These are phyloP conservation scores for Orcinus orca DNA, from an alignment of 2,113 vertebrate genomes.

Conservation along the genomic window DNA sequence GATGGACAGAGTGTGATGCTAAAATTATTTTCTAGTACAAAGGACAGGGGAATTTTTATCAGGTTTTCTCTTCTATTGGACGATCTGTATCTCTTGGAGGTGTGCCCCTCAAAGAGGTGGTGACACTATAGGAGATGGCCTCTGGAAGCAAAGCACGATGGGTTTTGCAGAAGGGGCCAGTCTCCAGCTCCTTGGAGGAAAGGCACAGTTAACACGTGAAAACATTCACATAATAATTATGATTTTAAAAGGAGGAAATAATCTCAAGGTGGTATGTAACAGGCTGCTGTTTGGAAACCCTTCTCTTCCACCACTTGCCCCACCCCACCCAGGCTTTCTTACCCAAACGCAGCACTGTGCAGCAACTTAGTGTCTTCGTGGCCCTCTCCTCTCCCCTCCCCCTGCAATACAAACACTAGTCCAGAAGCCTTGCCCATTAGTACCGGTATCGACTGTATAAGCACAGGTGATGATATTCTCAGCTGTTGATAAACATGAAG, in stretches of 20 bases:
- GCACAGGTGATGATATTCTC: not conserved
- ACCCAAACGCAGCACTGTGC: too few relatives aligned
- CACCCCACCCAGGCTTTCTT: not conserved
- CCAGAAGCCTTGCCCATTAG: not conserved
- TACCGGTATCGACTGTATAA: not conserved
- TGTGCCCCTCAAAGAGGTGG: constrained; percentile 8
- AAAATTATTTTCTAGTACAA: constrained; percentile 76
- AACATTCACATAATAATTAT: not conserved
- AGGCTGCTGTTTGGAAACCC: not conserved
- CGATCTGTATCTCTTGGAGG: constrained; percentile 31
- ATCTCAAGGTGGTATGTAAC: not conserved
- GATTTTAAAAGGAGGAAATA: not conserved
- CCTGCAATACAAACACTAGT: too few relatives aligned
- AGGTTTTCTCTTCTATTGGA: constrained; percentile 37
- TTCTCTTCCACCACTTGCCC: not conserved
- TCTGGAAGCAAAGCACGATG: not conserved
- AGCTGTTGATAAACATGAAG: too few relatives aligned
- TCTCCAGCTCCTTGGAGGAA: not conserved
- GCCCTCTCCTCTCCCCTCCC: accelerated
- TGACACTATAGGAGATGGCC: not conserved
- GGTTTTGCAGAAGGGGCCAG: not conserved
- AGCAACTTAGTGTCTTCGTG: not conserved
- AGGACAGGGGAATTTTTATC: constrained; percentile 62
- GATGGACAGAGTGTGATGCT: constrained; percentile 69
- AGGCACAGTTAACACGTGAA: not conserved